phyloP scores from a whole-genome alignment of 2,888 invertebrate species.

The Xanthia togata region DNA sequence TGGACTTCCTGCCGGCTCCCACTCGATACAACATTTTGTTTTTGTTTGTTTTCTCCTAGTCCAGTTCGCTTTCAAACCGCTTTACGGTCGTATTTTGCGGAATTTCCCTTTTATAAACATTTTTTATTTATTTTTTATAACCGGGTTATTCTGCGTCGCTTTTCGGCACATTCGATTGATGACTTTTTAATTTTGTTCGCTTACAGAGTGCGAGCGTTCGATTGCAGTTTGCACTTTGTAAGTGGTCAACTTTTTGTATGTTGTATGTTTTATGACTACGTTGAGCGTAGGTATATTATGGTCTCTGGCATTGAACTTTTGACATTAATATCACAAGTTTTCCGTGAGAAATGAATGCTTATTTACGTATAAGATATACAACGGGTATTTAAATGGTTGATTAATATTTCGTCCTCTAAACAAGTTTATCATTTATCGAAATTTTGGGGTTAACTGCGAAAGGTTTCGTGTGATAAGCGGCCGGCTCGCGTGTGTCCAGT shows the following conservation, averaged over 20 bases:
- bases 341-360: slow-evolving; percentile 48
- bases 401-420: slow-evolving; percentile 30
- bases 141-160: slow-evolving; percentile 71
- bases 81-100: slow-evolving; percentile 75
- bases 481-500: slow-evolving; percentile 72
- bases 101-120: slow-evolving; percentile 69
- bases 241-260: slow-evolving; percentile 57
- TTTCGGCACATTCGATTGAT: slow-evolving; percentile 67
- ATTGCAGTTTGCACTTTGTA: slow-evolving; percentile 65
- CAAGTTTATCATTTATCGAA: slow-evolving; percentile 27
- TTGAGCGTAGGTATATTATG: slow-evolving; percentile 25
- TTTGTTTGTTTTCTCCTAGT: slow-evolving; percentile 75
- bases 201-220: slow-evolving; percentile 55
- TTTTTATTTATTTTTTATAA: slow-evolving; percentile 71
- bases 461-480: slow-evolving; percentile 72
- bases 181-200: slow-evolving; percentile 66
- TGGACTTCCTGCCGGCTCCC: slow-evolving; percentile 78
- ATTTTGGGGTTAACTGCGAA: slow-evolving; percentile 34
- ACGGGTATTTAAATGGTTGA: slow-evolving; percentile 40
- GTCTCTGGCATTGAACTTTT: slow-evolving; percentile 63
- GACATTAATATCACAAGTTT: slow-evolving; percentile 58
- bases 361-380: no score
- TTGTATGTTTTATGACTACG: slow-evolving; percentile 28
- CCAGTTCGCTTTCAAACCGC: slow-evolving; percentile 74
- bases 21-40: slow-evolving; percentile 75